phyloP scores from a whole-genome alignment of 2,888 invertebrate genomes.

The Ichneumoninae sp. region DNA sequence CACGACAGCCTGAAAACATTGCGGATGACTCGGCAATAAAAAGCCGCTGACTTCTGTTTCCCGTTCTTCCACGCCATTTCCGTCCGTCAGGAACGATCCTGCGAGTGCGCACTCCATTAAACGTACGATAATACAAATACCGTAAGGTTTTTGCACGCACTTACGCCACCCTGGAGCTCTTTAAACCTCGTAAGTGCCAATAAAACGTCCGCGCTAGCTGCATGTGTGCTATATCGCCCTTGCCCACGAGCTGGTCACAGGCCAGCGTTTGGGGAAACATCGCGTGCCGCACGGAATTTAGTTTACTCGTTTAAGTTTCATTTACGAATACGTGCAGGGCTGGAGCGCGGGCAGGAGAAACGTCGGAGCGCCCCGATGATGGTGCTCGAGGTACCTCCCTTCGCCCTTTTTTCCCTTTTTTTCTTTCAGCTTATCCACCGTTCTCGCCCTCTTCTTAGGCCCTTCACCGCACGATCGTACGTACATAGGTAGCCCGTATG shows the following conservation, averaged over 20 bases:
- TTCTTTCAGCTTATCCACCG: conserved; percentile 35
- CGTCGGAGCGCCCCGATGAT: conserved; percentile 24
- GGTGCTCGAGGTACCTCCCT: conserved; percentile 43
- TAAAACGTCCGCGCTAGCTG: conserved; percentile 26
- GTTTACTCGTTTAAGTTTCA: conserved; percentile 76
- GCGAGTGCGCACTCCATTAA: neutral
- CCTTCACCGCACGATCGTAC: conserved; percentile 12
- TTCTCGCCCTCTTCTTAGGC: conserved; percentile 40
- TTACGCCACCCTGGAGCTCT: conserved; percentile 32
- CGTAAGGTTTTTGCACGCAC: conserved; percentile 16
- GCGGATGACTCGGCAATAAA: no score
- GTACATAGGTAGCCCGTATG: neutral
- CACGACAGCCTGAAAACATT: no score
- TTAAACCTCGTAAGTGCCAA: conserved; percentile 43
- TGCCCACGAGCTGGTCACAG: conserved; percentile 38
- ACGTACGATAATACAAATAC: conserved; percentile 12
- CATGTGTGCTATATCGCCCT: conserved; percentile 10
- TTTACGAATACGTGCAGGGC: conserved; percentile 69
- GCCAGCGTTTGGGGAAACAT: conserved; percentile 50
- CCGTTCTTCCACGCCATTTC: no score
- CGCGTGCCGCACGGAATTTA: conserved; percentile 74
- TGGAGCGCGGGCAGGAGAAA: conserved; percentile 20
- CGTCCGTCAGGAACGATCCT: no score
- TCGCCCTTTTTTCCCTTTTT: conserved; percentile 18
- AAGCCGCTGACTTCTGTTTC: no score